Percentiles rank a stretch among this genome's conserved stretches.
Evolutionary conservation across 92 coral and sea anemone genomes (phyloP).

Genomic region (Epizoanthus rinbou): DNA sequence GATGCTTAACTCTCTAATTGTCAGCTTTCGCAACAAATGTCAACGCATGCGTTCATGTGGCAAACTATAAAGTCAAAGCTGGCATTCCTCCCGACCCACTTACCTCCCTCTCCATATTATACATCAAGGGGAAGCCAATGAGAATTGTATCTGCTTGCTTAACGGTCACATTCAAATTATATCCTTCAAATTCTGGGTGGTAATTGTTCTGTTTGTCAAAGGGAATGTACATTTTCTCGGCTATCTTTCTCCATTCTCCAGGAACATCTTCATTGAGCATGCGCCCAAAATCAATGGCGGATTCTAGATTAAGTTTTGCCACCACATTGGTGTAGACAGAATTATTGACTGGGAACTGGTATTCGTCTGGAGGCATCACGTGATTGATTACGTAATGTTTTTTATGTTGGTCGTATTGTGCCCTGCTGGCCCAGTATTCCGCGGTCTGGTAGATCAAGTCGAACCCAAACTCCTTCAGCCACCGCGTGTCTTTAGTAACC

Average conservation of each 20-base stretch:
- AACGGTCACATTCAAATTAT: constrained; percentile 40
- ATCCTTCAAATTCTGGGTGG: constrained; percentile 84
- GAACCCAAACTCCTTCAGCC: constrained; percentile 75
- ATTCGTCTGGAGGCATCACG: constrained; percentile 96
- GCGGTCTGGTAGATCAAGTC: constrained; percentile 83
- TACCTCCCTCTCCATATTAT: constrained; percentile 75
- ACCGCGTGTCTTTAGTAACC: constrained; percentile 72
- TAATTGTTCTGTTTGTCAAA: constrained; percentile 60
- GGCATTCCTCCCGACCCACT: background rate
- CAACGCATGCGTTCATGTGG: no score
- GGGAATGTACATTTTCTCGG: constrained; percentile 79
- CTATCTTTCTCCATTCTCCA: constrained; percentile 60
- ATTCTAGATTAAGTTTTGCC: constrained; percentile 81
- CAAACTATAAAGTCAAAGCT: no score
- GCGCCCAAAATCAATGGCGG: constrained; percentile 73
- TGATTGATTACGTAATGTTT: constrained; percentile 75
- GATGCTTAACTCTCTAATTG: no score
- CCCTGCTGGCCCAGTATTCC: constrained; percentile 90
- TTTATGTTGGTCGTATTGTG: constrained; percentile 54
- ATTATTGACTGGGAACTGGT: constrained; percentile 86
- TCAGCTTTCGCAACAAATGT: no score
- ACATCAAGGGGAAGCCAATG: constrained; percentile 77
- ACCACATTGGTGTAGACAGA: constrained; percentile 84
- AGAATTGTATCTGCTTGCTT: constrained; percentile 86
- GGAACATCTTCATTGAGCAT: constrained; percentile 68